These are phyloP conservation scores for Muscicapa striata DNA, from an alignment of 2,797 vertebrate species.

Conservation along the genomic window DNA sequence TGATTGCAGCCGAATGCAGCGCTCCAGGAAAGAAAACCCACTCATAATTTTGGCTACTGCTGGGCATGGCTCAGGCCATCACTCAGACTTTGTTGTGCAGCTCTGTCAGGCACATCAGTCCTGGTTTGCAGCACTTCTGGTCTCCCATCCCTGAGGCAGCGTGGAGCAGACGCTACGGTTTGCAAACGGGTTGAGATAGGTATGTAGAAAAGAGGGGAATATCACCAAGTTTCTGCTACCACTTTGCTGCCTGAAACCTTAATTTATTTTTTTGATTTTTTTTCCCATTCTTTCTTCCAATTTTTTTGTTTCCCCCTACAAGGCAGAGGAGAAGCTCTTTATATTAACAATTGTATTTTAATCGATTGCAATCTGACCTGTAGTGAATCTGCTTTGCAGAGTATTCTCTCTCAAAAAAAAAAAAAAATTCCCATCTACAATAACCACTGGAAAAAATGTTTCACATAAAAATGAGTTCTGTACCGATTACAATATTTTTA, in stretches of 20 bases:
- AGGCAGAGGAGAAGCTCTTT: not conserved
- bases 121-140: constrained; percentile 36
- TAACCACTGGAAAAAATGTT: not conserved
- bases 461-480: not conserved
- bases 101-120: constrained; percentile 54
- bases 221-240: not conserved
- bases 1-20: not conserved
- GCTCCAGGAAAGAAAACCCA: constrained; percentile 31
- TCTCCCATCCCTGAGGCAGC: not conserved
- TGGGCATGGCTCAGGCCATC: constrained; percentile 11
- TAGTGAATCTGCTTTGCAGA: not conserved
- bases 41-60: constrained; percentile 34
- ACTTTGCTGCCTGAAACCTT: not conserved
- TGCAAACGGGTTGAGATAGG: constrained; percentile 6
- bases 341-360: not conserved
- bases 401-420: not conserved
- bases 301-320: fast-evolving
- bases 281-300: fast-evolving
- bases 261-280: no score
- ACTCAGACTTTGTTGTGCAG: not conserved
- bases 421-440: not conserved
- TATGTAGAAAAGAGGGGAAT: not conserved
- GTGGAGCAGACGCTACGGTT: fast-evolving
- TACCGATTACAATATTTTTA: not conserved
- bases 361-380: not conserved